A percentile compares a stretch with the other conserved stretches of the same genome.
phyloP scores from a whole-genome alignment of 2,888 invertebrate species.

The Dioctria linearis region DNA sequence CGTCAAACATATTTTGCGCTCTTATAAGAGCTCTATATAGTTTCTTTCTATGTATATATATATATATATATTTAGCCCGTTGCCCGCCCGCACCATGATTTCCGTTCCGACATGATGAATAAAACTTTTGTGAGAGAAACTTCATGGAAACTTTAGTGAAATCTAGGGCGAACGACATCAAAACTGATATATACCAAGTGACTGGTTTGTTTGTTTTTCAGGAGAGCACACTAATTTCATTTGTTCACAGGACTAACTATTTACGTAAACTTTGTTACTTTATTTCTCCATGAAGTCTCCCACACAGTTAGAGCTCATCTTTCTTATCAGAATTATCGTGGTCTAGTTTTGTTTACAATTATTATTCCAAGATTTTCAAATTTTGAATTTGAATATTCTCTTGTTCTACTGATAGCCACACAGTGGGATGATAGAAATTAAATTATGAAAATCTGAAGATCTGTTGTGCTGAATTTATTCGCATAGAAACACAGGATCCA shows the following conservation, averaged over 20 bases:
- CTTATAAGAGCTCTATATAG: no score
- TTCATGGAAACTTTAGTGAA: slow-evolving; percentile 33
- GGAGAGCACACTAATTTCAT: slow-evolving; percentile 53
- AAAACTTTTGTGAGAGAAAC: slow-evolving; percentile 41
- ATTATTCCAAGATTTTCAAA: slow-evolving; percentile 33
- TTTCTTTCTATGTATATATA: no score
- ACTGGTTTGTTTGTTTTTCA: slow-evolving; percentile 48
- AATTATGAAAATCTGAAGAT: not conserved
- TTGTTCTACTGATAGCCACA: not conserved
- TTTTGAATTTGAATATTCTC: slow-evolving; percentile 2
- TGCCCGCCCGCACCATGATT: not conserved
- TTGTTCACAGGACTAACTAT: slow-evolving; percentile 51
- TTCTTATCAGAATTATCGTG: not conserved
- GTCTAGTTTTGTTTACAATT: slow-evolving; percentile 17
- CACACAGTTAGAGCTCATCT: not conserved
- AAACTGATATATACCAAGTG: slow-evolving; percentile 45
- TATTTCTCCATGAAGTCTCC: slow-evolving; percentile 25
- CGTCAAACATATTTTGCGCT: slow-evolving; percentile 30
- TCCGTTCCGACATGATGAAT: slow-evolving; percentile 4
- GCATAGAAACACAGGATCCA: not conserved
- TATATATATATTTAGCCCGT: not conserved
- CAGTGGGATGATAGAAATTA: not conserved
- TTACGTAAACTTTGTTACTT: slow-evolving; percentile 51
- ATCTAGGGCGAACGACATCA: slow-evolving; percentile 32
- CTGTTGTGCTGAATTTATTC: not conserved